Base-by-base conservation (phyloP, 2,888 invertebrate species). In the Phasia obesa region DNA sequence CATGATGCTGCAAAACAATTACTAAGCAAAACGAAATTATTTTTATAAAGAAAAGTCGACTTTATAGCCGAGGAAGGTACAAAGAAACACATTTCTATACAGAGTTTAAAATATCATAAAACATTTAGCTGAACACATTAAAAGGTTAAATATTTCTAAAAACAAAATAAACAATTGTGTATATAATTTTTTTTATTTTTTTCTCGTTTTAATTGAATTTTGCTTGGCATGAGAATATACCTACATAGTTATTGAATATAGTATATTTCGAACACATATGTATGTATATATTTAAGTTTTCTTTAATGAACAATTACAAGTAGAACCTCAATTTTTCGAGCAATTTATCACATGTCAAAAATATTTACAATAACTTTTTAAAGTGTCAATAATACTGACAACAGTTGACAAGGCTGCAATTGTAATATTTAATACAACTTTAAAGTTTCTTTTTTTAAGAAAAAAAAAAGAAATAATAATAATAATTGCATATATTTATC, bases 331-430 rank as follows among this genome's bases (percentile, higher is more conserved):
- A 76, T n/a, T 53, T 51, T 62, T 70, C 17, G 38, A 67, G 62
- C 71, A 73, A 77, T 82, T 82, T 77, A 77, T 81, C 77, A 77
- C 47, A 81, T 81, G 81, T 81, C 81, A 77, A 77, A 77, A 69
- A 69, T 77, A 55, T 81, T 81, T 77, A 77, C 73, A 77, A 74
- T 82, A 57, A 73, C 73, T 69, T 82, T 82, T 77, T 73, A 74
- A 82, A 69, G 31, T 74, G 82, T 73, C 71, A 59, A 67, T 67
- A 76, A 67, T 51, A 42, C 49, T 77, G 64, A 65, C 62, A 73
- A 69, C 47, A 62, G 31, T 57, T 77, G 77, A 77, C 73, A 77
- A 77, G 81, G 57, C 75, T 51, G 69, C 64, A 80, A 27, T 27
- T 27, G 27, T 27, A 27, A 27, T 27, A 5, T 27, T 27, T 27